Evolutionary conservation across 2,888 invertebrate species (phyloP), one percentile per base, ranked within the genome.

Genomic region (Eumerus sabulonum): DNA sequence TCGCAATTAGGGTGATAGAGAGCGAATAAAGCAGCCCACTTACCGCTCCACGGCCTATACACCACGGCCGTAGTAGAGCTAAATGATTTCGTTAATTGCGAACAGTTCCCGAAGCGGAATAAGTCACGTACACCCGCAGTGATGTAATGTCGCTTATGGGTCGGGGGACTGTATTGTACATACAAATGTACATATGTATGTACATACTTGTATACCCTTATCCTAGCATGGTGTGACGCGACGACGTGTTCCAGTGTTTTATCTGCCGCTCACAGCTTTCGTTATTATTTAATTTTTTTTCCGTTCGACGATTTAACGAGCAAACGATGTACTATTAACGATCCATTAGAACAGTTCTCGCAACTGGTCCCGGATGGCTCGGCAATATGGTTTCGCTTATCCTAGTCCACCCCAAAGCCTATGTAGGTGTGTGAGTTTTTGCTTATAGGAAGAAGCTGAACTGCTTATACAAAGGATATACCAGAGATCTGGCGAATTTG

Each of bases 21-120:
- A 53, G 47, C 60, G 66, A 73, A 66, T 66, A 73, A 54, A 48
- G 27, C 27, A 27, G 27, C 27, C 7, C 27, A 27, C 47, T 40
- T 59, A 45, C 19, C 54, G 56, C 64, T 64, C 47, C 45, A 53
- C 13, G 40, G 47, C 40, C 18, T 40, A 40, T n/a, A 60, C 40
- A 53, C 59, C 64, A 44, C 40, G 45, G 64, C 57, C 3, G 27
- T 27, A 27, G 27, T 7, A 27, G 27, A 60, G 59, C 51, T 73
- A 73, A 72, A 66, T 73, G 73, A 73, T 66, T 66, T 53, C 48
- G 27, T 73, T 73, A 73, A 73, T 73, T 73, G 73, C 73, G 56
- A 27, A 51, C 59, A 54, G 47, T 66, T 73, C 45, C 57, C 53
- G 64, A 72, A 73, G 59, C 64, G 73, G 73, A 66, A 73, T 73